Percentiles rank a stretch among this genome's conserved stretches.
Conservation (phyloP, 2,113 vertebrate species). For the Agapornis roseicollis region DNA sequence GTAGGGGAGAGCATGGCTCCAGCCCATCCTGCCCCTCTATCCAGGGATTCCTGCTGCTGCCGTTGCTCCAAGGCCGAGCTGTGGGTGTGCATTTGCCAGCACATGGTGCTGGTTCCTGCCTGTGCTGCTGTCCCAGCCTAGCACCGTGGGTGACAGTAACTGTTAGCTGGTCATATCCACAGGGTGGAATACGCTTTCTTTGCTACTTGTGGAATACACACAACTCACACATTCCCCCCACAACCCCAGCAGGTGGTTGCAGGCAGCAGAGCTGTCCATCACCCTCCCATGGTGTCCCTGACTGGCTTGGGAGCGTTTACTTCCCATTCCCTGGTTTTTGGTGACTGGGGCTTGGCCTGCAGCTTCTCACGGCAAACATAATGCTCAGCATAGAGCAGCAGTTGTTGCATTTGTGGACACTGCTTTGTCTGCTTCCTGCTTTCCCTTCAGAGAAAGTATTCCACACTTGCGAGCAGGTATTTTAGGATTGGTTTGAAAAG, state of each 20-base stretch:
- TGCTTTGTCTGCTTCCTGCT: not conserved
- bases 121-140: too few relatives aligned
- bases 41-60: not conserved
- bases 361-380: too few relatives aligned
- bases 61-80: not conserved
- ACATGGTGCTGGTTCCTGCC: too few relatives aligned
- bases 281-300: not conserved
- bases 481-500: not conserved
- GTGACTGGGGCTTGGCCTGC: not conserved
- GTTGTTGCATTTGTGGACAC: not conserved
- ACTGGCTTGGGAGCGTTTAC: fast-evolving
- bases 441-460: not conserved
- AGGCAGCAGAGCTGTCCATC: not conserved
- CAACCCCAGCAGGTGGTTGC: too few relatives aligned
- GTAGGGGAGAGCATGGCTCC: too few relatives aligned
- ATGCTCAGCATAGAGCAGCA: not conserved
- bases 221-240: too few relatives aligned
- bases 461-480: fast-evolving
- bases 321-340: not conserved
- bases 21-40: not conserved
- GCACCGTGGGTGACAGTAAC: not conserved
- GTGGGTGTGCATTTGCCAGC: not conserved
- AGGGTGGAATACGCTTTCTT: not conserved
- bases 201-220: not conserved
- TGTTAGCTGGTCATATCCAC: not conserved